Conservation (phyloP, 2,888 invertebrate species). For the Acrobasis suavella region DNA sequence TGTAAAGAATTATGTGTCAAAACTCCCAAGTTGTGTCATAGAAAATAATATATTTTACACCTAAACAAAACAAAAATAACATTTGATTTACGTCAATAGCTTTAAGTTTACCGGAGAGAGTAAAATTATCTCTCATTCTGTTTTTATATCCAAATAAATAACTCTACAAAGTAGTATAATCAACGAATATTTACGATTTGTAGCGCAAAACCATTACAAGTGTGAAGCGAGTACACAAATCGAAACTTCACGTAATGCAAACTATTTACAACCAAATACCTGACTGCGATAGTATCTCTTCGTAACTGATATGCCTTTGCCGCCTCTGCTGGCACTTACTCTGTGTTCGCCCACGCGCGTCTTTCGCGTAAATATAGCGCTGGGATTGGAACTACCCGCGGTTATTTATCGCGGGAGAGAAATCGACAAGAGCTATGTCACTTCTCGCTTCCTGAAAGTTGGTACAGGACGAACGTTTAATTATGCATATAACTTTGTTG, state of each 20-base stretch:
- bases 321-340: slow-evolving; percentile 50
- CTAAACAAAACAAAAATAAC: no score
- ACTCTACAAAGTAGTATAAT: no score
- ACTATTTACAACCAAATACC: slow-evolving; percentile 19
- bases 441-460: slow-evolving; percentile 19
- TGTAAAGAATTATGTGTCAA: no score
- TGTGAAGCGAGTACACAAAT: slow-evolving; percentile 1
- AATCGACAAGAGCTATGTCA: slow-evolving; percentile 30
- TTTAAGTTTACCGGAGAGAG: no score
- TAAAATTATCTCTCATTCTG: no score
- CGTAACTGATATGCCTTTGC: slow-evolving; percentile 48
- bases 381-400: slow-evolving; percentile 69
- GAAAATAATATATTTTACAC: no score
- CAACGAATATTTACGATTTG: slow-evolving; percentile 1
- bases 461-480: slow-evolving; percentile 9
- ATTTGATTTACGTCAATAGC: no score
- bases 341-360: slow-evolving; percentile 55
- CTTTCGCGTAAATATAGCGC: slow-evolving; percentile 68
- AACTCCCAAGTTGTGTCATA: no score
- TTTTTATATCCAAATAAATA: no score
- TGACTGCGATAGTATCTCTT: slow-evolving; percentile 12
- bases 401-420: slow-evolving; percentile 28
- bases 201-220: background rate
- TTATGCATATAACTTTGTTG: background rate
- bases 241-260: slow-evolving; percentile 13